Percentiles rank a stretch among this genome's conserved stretches.
These are phyloP conservation scores for Clitarchus hookeri DNA, from an alignment of 2,888 invertebrate species.

Conservation along the genomic window DNA sequence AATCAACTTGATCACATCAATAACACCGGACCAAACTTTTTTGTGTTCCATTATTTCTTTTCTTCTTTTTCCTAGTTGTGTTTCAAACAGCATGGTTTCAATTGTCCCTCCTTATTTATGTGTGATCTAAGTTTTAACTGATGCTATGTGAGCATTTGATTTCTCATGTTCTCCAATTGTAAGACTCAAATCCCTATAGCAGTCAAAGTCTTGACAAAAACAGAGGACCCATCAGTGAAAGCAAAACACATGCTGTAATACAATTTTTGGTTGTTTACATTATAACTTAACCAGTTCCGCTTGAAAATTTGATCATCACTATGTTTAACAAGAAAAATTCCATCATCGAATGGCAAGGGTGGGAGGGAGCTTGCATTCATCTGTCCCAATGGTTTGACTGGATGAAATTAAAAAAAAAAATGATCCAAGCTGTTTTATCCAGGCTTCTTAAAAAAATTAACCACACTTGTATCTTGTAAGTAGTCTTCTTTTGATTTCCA, in stretches of 20 bases:
- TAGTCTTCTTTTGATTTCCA: too few species aligned
- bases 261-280: neutral
- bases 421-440: too few species aligned
- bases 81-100: neutral
- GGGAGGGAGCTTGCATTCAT: too few species aligned
- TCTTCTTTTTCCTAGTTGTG: neutral
- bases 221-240: slow-evolving; percentile 7
- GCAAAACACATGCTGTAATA: neutral
- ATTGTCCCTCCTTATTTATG: neutral
- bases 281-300: too few species aligned
- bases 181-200: neutral
- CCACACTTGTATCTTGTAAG: too few species aligned
- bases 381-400: too few species aligned
- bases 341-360: too few species aligned
- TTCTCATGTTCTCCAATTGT: neutral
- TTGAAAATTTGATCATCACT: too few species aligned
- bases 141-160: slow-evolving; percentile 10
- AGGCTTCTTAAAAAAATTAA: too few species aligned
- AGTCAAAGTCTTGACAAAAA: neutral
- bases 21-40: neutral
- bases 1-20: slow-evolving; percentile 19
- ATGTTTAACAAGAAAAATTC: too few species aligned
- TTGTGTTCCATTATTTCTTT: neutral
- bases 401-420: too few species aligned
- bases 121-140: neutral